Percentiles rank a stretch among this genome's conserved stretches.
These are phyloP conservation scores for Conger conger DNA, from an alignment of 2,113 vertebrate species.

Conservation along the genomic window DNA sequence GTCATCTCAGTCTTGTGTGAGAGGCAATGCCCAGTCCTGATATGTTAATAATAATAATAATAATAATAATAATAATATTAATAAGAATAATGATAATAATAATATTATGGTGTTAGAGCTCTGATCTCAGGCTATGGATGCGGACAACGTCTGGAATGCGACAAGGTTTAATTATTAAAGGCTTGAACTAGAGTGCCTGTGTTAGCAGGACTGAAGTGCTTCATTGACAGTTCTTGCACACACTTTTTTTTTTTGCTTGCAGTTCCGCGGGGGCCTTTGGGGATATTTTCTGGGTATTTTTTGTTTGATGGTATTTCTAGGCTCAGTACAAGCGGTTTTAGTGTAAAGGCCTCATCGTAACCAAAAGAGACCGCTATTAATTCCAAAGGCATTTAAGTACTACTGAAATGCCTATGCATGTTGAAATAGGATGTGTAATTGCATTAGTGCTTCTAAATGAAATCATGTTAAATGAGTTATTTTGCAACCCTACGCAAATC, in stretches of 20 bases:
- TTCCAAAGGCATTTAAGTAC: not conserved
- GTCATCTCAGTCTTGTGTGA: not conserved
- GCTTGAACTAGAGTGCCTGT: too few relatives aligned
- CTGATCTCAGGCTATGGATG: not conserved
- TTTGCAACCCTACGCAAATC: not conserved
- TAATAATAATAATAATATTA: too few relatives aligned
- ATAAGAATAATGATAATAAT: too few relatives aligned
- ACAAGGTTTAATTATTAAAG: not conserved
- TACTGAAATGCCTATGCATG: not conserved
- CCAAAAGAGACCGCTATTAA: not conserved
- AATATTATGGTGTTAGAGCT: not conserved
- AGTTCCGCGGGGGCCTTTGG: not conserved
- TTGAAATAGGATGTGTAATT: not conserved
- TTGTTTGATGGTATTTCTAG: not conserved
- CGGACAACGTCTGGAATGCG: not conserved
- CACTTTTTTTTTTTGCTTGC: not conserved
- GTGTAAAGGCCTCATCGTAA: not conserved
- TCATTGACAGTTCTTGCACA: not conserved
- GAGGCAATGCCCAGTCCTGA: not conserved
- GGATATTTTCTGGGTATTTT: not conserved
- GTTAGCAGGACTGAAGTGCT: not conserved
- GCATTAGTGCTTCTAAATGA: not conserved
- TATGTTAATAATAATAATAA: too few relatives aligned
- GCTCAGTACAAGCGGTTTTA: not conserved
- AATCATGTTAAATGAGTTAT: not conserved